These are phyloP conservation scores for Nowickia ferox DNA, from an alignment of 2,888 invertebrate species.

Conservation along the genomic window DNA sequence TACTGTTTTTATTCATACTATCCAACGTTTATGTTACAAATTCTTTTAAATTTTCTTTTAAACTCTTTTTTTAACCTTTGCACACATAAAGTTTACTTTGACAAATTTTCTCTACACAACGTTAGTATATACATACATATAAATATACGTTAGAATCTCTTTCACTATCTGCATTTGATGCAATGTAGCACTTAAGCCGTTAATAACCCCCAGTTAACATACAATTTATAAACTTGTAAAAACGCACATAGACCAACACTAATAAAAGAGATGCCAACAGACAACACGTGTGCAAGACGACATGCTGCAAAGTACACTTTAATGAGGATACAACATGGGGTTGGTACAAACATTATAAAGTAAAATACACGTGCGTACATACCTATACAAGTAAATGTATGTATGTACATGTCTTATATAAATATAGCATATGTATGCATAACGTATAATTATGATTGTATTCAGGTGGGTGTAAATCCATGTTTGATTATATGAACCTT, in stretches of 20 bases:
- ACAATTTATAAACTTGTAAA: constrained; percentile 1
- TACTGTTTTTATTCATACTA: too few species aligned
- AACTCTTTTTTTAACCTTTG: too few species aligned
- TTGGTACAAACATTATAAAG: not conserved
- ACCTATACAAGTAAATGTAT: not conserved
- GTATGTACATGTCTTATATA: not conserved
- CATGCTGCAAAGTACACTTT: not conserved
- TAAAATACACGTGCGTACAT: not conserved
- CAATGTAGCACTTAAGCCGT: constrained; percentile 29
- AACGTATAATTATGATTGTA: not conserved
- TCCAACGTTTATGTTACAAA: too few species aligned
- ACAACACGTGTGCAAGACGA: not conserved
- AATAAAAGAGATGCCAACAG: not conserved
- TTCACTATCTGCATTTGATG: not conserved
- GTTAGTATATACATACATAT: too few species aligned
- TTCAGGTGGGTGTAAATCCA: constrained; percentile 11
- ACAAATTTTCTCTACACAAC: too few species aligned
- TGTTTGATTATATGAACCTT: constrained; percentile 3
- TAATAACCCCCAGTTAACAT: constrained; percentile 30
- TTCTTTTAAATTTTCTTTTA: too few species aligned
- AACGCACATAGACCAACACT: not conserved
- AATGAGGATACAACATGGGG: not conserved
- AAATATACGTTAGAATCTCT: too few species aligned
- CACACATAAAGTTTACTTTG: too few species aligned
- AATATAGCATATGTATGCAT: too few species aligned